phyloP scores from a whole-genome alignment of 2,113 vertebrate genomes.

The Pungitius pungitius region DNA sequence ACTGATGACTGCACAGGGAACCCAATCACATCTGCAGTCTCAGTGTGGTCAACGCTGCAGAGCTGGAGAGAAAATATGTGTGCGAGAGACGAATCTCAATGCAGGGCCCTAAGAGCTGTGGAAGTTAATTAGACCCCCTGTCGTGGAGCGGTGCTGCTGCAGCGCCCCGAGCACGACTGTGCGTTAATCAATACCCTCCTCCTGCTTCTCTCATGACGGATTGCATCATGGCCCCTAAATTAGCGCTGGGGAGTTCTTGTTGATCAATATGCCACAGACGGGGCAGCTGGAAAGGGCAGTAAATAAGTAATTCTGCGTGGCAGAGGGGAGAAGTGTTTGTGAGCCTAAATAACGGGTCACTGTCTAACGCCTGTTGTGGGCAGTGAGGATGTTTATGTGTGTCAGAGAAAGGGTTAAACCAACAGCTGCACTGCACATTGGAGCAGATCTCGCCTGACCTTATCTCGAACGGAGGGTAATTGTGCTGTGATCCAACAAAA shows the following conservation, averaged over 20 bases:
- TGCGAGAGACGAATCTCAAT: conserved; percentile 26
- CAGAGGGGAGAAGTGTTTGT: conserved; percentile 40
- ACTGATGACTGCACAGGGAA: conserved; percentile 20
- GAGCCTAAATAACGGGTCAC: conserved; percentile 39
- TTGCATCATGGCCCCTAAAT: conserved; percentile 77
- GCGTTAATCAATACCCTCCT: conserved; percentile 68
- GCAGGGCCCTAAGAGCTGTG: conserved; percentile 39
- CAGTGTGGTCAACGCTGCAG: background rate
- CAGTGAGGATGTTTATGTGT: conserved; percentile 34
- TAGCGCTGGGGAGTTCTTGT: conserved; percentile 66
- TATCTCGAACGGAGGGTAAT: conserved; percentile 13
- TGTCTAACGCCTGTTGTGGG: conserved; percentile 40
- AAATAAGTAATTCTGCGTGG: conserved; percentile 67
- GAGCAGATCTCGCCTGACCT: conserved; percentile 21
- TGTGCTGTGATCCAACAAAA: conserved; percentile 7
- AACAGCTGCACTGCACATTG: conserved; percentile 2
- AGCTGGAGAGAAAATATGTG: conserved; percentile 16
- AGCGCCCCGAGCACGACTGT: conserved; percentile 46
- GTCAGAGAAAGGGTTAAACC: conserved; percentile 31
- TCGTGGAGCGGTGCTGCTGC: conserved; percentile 38
- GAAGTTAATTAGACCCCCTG: conserved; percentile 59
- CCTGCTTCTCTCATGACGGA: conserved; percentile 68
- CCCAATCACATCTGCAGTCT: conserved; percentile 8
- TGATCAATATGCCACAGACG: conserved; percentile 82
- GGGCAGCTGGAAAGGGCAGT: conserved; percentile 63